Percentiles rank a stretch among this genome's conserved stretches.
phyloP scores from a whole-genome alignment of 2,888 invertebrate genomes.

The Galerucella calmariensis region DNA sequence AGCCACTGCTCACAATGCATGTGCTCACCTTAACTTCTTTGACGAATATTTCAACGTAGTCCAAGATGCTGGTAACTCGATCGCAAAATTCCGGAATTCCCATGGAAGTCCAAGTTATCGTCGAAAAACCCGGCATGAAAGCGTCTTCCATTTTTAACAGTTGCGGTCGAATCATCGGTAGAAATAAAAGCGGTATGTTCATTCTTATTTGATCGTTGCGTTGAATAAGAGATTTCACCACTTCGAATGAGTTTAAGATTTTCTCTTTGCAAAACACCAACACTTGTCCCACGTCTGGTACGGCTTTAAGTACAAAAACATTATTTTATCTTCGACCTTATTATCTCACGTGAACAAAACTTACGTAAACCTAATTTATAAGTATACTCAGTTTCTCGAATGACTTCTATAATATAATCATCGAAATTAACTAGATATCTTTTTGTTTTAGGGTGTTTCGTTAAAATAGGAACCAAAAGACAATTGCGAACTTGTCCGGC shows the following conservation, averaged over 20 bases:
- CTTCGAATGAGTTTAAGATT: conserved; percentile 72
- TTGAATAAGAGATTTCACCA: conserved; percentile 71
- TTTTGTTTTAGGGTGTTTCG: conserved; percentile 74
- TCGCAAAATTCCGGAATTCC: conserved; percentile 75
- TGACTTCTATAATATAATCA: conserved; percentile 76
- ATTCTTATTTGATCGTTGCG: conserved; percentile 72
- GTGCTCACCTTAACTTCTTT: conserved; percentile 68
- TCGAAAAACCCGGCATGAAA: conserved; percentile 80
- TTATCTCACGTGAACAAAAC: not conserved
- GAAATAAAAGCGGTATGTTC: conserved; percentile 75
- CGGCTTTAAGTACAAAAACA: conserved; percentile 62
- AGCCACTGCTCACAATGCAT: too few relatives aligned
- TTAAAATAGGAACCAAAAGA: conserved; percentile 77
- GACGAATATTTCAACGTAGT: conserved; percentile 74
- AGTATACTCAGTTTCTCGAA: conserved; percentile 85
- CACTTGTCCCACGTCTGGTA: conserved; percentile 81
- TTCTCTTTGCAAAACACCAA: conserved; percentile 79
- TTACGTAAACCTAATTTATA: conserved; percentile 77
- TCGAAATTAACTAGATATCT: conserved; percentile 80
- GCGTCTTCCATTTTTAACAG: conserved; percentile 76
- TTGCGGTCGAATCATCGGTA: conserved; percentile 76
- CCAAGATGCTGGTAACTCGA: conserved; percentile 69
- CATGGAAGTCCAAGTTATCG: conserved; percentile 85
- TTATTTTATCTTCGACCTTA: too few relatives aligned
- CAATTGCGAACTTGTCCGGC: conserved; percentile 76